These are phyloP conservation scores for Caracal caracal DNA, from an alignment of 2,113 vertebrate genomes.

Conservation along the genomic window DNA sequence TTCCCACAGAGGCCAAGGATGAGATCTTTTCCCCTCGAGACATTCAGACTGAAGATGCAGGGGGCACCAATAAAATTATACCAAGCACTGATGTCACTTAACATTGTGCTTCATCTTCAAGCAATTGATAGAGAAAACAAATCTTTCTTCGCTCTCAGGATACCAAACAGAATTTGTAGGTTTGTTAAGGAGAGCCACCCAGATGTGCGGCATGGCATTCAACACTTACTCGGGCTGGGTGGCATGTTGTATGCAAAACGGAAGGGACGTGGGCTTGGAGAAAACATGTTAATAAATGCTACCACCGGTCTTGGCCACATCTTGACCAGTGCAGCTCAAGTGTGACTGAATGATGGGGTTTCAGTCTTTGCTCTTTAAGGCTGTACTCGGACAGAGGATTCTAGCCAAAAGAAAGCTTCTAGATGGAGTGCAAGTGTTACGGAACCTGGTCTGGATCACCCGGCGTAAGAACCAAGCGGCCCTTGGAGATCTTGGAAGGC, in stretches of 20 bases:
- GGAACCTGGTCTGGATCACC: no score
- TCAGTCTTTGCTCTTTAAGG: neutral
- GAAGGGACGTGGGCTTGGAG: neutral
- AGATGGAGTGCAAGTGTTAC: neutral
- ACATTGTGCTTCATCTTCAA: neutral
- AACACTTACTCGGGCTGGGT: neutral
- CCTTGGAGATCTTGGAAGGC: no score
- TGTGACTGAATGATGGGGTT: neutral
- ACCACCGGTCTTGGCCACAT: neutral
- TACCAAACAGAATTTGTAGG: neutral
- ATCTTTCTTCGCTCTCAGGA: neutral
- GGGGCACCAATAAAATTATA: neutral
- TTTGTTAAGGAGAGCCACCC: neutral
- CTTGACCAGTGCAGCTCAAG: neutral
- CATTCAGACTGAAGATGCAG: neutral
- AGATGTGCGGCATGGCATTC: neutral
- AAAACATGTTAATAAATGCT: neutral
- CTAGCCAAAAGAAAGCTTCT: neutral
- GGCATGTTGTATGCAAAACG: neutral
- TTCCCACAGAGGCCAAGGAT: neutral
- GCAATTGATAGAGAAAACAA: constrained; percentile 10
- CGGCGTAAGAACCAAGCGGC: no score
- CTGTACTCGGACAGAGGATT: neutral
- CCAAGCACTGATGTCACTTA: neutral
- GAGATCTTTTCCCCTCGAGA: neutral